Base-by-base conservation (phyloP, 2,113 vertebrate genomes). In the Seriola rivoliana region DNA sequence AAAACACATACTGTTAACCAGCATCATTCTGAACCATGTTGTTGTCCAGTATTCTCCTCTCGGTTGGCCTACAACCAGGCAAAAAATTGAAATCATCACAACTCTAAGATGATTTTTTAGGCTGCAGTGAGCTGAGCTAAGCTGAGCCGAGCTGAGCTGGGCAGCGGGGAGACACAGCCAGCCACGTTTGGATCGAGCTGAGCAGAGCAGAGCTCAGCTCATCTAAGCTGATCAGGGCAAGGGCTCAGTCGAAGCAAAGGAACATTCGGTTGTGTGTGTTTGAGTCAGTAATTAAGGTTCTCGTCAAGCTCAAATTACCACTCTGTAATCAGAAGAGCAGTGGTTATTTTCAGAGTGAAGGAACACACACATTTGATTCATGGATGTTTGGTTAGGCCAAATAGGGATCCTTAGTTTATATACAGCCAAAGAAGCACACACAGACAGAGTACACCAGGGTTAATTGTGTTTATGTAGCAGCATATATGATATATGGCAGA, bases 221-320 rank as follows among this genome's bases (percentile, higher is more conserved):
- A 76, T 44, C 69, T 71, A n/a, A 86, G 87, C 66, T 52, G 74
- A 80, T 72, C 19, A 36, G 57, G 62, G 44, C 46, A 1, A 60
- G 36, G 44, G 64, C 73, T 57, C 69, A 84, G 85, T 21, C 8
- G 19, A 67, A 80, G 83, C 67, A 29, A 66, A 67, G 69, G 50
- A 86, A 80, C 71, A 54, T 63, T 75, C 17, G 42, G 66, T 64
- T 68, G 78, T 54, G 60, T 60, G 70, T 52, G 67, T 84, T 86
- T 89, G 82, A 91, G 82, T 89, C 77, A 71, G 76, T 92, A 91
- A 93, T 94, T 83, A 85, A 66, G 81, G 73, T 67, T 88, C 85
- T 85, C 29, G 13, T n/a, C 17, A 21, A 75, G 81, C 75, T 93
- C 81, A 90, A 88, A 91, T 90, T 81, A 91, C 75, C 60, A 66